Evolutionary conservation across 2,113 vertebrate genomes (phyloP), one percentile per base, ranked within the genome.

Genomic region (Pollimyrus isidori): DNA sequence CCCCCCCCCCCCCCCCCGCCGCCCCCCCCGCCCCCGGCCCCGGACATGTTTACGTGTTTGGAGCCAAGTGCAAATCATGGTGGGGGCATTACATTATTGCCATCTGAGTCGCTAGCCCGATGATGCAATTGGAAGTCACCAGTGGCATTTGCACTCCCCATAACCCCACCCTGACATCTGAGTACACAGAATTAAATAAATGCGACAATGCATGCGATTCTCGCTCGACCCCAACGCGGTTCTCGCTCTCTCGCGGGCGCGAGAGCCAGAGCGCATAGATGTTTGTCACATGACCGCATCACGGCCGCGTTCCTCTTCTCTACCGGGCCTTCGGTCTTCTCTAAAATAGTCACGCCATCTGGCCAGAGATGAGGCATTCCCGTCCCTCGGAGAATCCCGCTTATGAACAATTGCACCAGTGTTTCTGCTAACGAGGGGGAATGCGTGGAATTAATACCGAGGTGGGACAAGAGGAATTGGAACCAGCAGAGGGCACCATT

Each of bases 281-380:
- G 62, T 30, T 89, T 87, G 52, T 89, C 86, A 87, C 65, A 91
- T 88, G 91, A 73, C 87, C 42, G 17, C 76, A 87, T 69, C 69
- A 85, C 58, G 83, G 56, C 49, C 90, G 15, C 65, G 83, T 87
- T 91, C 87, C 89, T 85, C 89, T 42, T 76, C 49, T 52, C n/a
- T 21, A 42, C 73, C 23, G 42, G 58, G 50, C 88, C n/a, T 42
- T 21, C 83, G 4, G 46, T n/a, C 86, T 87, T 52, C 11, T 89
- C 89, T 65, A 76, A 83, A 89, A 76, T 23, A 89, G 87, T 90
- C 82, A 87, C 58, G 90, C 58, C 88, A 86, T 87, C 86, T 39
- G 30, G 80, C 88, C 73, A 49, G 87, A 23, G 86, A 89, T 86
- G 53, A 21, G 69, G 84, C 89, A 89, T 92, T 92, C 86, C 89